Base-by-base conservation (phyloP, 2,888 invertebrate species). In the Nymphalis polychloros region DNA sequence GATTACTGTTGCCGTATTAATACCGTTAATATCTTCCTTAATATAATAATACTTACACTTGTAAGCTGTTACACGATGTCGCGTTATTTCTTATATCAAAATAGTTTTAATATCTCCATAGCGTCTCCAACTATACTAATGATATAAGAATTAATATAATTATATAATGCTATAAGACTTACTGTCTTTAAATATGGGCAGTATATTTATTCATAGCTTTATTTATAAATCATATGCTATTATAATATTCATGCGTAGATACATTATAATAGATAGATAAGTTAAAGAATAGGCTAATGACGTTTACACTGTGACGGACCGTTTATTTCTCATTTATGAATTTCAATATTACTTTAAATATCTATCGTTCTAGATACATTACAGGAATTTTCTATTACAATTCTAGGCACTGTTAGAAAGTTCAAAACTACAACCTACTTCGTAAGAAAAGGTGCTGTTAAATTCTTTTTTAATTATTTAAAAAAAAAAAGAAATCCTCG, bases 191-290 rank as follows among this genome's bases (percentile, higher is more conserved):
- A 7, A 57, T 57, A 41, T 19, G 35, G 57, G 57, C 57, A 57
- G 57, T 41, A 41, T 41, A 31, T 57, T 53, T 53, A n/a, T 57
- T 53, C 27, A 55, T 55, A 55, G 17, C 17, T 17, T 27, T 17
- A 31, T 27, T 17, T 55, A 55, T 55, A 23, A 52, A 41, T 10
- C 49, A 8, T 49, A 49, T 49, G 49, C 49, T 19, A 49, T 17
- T 31, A 55, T n/a, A 35, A 57, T 35, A 19, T 19, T n/a, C 17
- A 27, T 31, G 27, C 8, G 35, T 57, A 35, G 35, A 66, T 66
- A 64, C 47, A 62, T 63, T 57, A 59, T 55, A 10, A 55, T 50
- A 63, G 59, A 57, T 63, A 53, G 47, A 63, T 66, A 53, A 52
- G 41, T 66, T 52, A 69, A 50, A 63, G 47, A 52, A 49, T 27